A percentile compares a stretch with the other conserved stretches of the same genome.
These are phyloP conservation scores for Isotomurus palustris DNA, from an alignment of 2,888 invertebrate species.

Conservation along the genomic window DNA sequence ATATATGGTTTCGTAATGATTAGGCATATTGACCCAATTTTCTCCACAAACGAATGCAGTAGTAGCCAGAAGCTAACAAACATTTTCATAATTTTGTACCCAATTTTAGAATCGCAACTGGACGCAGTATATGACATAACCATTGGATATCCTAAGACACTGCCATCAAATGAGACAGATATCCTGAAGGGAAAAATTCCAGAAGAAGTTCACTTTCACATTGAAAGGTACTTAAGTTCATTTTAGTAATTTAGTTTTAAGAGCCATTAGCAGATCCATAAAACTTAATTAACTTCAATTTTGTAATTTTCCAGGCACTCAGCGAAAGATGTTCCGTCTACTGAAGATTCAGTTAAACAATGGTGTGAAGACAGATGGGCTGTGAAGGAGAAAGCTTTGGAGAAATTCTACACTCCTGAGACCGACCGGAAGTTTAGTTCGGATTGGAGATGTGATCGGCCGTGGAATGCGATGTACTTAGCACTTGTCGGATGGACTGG, in stretches of 20 bases:
- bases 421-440: conserved; percentile 18
- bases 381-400: conserved; percentile 61
- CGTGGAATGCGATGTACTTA: conserved; percentile 52
- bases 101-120: conserved; percentile 56
- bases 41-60: not conserved
- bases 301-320: conserved; percentile 55
- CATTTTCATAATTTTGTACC: not conserved
- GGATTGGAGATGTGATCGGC: conserved; percentile 27
- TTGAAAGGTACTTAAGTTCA: conserved; percentile 57
- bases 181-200: conserved; percentile 65
- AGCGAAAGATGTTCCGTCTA: conserved; percentile 57
- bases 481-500: conserved; percentile 65
- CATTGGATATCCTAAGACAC: conserved; percentile 70
- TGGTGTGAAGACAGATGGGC: conserved; percentile 66
- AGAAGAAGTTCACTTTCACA: conserved; percentile 68
- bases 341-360: conserved; percentile 56
- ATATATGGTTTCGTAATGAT: too few relatives aligned
- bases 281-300: not conserved
- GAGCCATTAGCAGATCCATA: not conserved
- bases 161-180: conserved; percentile 71
- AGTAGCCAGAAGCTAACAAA: conserved; percentile 1
- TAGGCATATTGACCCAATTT: not conserved
- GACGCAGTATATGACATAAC: conserved; percentile 80
- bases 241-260: conserved; percentile 1
- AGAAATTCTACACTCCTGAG: conserved; percentile 54